Conservation (phyloP, 2,113 vertebrate species). For the Anser brachyrhynchus region DNA sequence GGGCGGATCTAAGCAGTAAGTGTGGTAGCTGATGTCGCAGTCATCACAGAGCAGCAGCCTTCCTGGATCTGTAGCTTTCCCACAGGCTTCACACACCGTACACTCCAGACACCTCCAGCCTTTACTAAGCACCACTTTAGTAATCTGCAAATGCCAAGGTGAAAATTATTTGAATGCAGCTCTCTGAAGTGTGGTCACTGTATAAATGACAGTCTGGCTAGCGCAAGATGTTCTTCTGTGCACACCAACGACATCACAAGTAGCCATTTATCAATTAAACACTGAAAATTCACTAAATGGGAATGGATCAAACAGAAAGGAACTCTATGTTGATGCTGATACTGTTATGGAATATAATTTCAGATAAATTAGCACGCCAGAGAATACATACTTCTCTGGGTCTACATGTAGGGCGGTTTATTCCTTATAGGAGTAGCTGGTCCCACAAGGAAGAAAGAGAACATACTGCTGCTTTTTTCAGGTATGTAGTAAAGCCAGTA, state of each 20-base stretch:
- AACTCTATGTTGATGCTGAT: neutral
- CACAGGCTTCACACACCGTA: conserved; percentile 96
- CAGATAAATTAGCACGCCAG: neutral
- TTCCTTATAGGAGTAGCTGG: neutral
- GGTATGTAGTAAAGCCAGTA: neutral
- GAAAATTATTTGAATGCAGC: neutral
- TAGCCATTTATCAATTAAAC: neutral
- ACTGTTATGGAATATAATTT: neutral
- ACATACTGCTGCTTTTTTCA: neutral
- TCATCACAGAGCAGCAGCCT: conserved; percentile 93
- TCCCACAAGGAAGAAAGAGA: neutral
- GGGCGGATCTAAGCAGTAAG: conserved; percentile 95
- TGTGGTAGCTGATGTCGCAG: conserved; percentile 99
- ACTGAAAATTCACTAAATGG: neutral
- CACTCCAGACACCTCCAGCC: conserved; percentile 98
- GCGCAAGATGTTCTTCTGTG: neutral
- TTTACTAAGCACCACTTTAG: conserved; percentile 93
- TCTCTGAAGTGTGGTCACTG: neutral
- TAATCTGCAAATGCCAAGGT: conserved; percentile 81
- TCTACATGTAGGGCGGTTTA: neutral
- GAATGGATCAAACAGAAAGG: neutral
- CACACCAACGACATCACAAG: neutral
- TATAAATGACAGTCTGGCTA: neutral
- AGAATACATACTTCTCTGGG: neutral
- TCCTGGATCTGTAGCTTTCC: conserved; percentile 92